A percentile compares a stretch with the other conserved stretches of the same genome.
Evolutionary conservation across 2,113 vertebrate species (phyloP).

Genomic region (Pelodiscus sinensis): DNA sequence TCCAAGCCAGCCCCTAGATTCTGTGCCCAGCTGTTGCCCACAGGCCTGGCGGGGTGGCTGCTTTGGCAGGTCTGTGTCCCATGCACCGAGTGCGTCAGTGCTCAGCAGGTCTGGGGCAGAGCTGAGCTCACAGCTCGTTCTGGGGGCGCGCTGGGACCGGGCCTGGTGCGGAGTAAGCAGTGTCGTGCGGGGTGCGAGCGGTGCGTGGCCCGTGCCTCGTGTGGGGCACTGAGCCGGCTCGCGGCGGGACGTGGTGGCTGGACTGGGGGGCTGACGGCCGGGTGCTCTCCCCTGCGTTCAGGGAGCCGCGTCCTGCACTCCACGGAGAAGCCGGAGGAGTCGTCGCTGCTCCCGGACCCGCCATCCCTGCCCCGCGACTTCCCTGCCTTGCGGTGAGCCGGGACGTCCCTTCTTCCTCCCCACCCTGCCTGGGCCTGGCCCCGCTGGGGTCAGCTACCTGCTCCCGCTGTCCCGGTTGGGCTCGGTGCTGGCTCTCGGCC

Average conservation of each 20-base stretch:
- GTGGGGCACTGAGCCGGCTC: not conserved
- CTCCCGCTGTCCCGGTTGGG: too few species aligned
- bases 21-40: not conserved
- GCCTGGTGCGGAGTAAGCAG: too few species aligned
- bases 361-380: slow-evolving; percentile 3
- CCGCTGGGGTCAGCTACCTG: not conserved
- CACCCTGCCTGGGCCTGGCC: not conserved
- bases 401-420: not conserved
- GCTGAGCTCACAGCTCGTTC: not conserved
- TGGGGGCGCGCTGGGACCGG: not conserved
- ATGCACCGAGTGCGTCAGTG: too few species aligned
- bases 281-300: not conserved
- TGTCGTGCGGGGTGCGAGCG: too few species aligned
- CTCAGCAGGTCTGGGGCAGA: not conserved
- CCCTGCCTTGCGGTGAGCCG: not conserved
- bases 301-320: not conserved
- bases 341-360: not conserved
- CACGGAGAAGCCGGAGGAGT: not conserved
- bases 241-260: not conserved
- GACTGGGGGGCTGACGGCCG: not conserved
- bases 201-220: too few species aligned
- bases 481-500: not conserved
- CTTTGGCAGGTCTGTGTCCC: not conserved
- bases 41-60: not conserved
- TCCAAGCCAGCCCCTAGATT: not conserved